phyloP scores from a whole-genome alignment of 2,113 vertebrate species.

The Cinclus mexicanus region DNA sequence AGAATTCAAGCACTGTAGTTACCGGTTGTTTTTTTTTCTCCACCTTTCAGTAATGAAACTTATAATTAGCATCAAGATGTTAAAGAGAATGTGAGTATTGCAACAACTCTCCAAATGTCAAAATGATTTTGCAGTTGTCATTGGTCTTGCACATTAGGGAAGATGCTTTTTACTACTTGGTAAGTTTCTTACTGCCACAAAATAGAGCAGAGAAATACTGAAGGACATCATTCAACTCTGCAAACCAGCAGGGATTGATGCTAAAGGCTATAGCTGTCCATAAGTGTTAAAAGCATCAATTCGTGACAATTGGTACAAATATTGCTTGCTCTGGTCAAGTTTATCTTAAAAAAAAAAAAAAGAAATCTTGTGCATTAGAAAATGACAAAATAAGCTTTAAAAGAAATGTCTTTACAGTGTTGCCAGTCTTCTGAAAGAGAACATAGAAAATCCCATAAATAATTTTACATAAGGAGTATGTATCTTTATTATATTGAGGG shows the following conservation, averaged over 20 bases:
- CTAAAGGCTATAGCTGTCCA: constrained; percentile 55
- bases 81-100: constrained; percentile 1
- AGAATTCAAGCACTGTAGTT: neutral
- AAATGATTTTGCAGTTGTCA: constrained; percentile 28
- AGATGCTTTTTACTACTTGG: neutral
- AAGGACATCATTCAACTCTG: constrained; percentile 15
- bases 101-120: constrained; percentile 49
- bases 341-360: neutral
- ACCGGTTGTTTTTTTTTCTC: neutral
- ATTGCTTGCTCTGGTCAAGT: neutral
- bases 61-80: constrained; percentile 44
- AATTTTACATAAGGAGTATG: neutral
- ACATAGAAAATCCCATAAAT: neutral
- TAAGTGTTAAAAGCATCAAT: neutral
- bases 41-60: neutral
- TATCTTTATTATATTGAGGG: neutral
- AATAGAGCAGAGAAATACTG: constrained; percentile 6
- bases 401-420: neutral
- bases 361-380: neutral
- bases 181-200: constrained; percentile 22
- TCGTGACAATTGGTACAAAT: neutral
- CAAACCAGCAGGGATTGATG: neutral
- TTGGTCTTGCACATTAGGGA: neutral
- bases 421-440: neutral
- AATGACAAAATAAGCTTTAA: neutral